These are phyloP conservation scores for Hypselothyrea guttata DNA, from an alignment of 2,888 invertebrate species.

Conservation along the genomic window DNA sequence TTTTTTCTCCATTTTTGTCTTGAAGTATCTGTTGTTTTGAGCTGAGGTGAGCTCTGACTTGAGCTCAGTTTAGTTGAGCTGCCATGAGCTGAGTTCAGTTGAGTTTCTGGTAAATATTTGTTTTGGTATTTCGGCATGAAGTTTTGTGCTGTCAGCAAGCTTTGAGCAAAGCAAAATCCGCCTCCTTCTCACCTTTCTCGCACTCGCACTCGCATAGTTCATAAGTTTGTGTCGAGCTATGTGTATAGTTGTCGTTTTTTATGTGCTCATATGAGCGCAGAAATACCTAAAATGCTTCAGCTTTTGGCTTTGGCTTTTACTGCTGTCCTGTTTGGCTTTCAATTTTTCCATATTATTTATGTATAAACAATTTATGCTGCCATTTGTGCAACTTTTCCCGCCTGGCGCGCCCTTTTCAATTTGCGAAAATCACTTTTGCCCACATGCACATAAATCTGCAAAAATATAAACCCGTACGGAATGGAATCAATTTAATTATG, in stretches of 20 bases:
- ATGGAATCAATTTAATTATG: conserved; percentile 73
- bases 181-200: too few relatives aligned
- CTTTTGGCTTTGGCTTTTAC: conserved; percentile 23
- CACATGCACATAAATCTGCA: conserved; percentile 57
- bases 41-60: conserved; percentile 48
- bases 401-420: conserved; percentile 53
- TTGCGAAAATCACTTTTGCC: conserved; percentile 51
- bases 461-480: conserved; percentile 32
- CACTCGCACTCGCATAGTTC: conserved; percentile 20
- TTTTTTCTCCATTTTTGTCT: conserved; percentile 8
- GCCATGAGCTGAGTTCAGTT: conserved; percentile 13
- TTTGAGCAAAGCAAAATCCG: conserved; percentile 45
- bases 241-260: conserved; percentile 12
- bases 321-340: conserved; percentile 15
- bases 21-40: conserved; percentile 12
- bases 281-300: conserved; percentile 53
- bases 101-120: conserved; percentile 59
- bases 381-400: conserved; percentile 61
- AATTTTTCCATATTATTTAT: conserved; percentile 56
- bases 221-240: conserved; percentile 21
- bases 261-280: conserved; percentile 1
- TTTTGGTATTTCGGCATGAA: conserved; percentile 69
- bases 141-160: conserved; percentile 53
- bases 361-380: conserved; percentile 56
- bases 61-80: conserved; percentile 20